These are phyloP conservation scores for Gobiocypris rarus DNA, from an alignment of 2,113 vertebrate genomes.

Conservation along the genomic window DNA sequence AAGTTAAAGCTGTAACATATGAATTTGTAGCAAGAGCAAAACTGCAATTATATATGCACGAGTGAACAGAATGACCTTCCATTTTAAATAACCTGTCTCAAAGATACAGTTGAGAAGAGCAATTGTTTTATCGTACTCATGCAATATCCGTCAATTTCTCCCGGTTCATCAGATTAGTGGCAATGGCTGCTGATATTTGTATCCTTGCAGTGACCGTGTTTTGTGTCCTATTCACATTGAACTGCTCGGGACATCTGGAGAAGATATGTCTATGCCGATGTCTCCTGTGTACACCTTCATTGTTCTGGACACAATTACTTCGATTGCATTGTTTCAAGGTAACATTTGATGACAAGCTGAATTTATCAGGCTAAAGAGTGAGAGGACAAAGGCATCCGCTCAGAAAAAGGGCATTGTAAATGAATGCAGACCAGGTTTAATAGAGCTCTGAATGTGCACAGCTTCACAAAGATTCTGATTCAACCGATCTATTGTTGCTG, in stretches of 20 bases:
- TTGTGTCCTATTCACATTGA: slow-evolving; percentile 5
- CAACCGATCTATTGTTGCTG: slow-evolving; percentile 11
- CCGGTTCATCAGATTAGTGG: not conserved
- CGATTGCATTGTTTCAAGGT: slow-evolving; percentile 33
- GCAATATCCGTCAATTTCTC: not conserved
- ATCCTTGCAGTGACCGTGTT: not conserved
- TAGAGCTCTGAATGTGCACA: slow-evolving; percentile 7
- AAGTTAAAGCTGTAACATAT: not conserved
- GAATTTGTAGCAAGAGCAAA: not conserved
- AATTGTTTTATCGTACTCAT: slow-evolving; percentile 10
- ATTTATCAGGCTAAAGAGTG: slow-evolving; percentile 18
- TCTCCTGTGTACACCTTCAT: slow-evolving; percentile 16
- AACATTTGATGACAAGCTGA: slow-evolving; percentile 40
- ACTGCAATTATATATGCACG: not conserved
- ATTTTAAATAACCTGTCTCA: not conserved
- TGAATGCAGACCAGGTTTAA: slow-evolving; percentile 12
- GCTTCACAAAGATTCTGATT: slow-evolving; percentile 16
- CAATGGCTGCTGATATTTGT: slow-evolving; percentile 19
- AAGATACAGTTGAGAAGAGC: slow-evolving; percentile 1
- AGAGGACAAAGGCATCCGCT: slow-evolving; percentile 21
- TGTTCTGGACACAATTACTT: slow-evolving; percentile 13
- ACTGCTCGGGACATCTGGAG: not conserved
- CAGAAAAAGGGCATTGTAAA: slow-evolving; percentile 22
- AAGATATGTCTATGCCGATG: not conserved
- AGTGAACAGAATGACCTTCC: not conserved